Evolutionary conservation across 2,888 invertebrate genomes (phyloP).

Genomic region (Mythimna vitellina): DNA sequence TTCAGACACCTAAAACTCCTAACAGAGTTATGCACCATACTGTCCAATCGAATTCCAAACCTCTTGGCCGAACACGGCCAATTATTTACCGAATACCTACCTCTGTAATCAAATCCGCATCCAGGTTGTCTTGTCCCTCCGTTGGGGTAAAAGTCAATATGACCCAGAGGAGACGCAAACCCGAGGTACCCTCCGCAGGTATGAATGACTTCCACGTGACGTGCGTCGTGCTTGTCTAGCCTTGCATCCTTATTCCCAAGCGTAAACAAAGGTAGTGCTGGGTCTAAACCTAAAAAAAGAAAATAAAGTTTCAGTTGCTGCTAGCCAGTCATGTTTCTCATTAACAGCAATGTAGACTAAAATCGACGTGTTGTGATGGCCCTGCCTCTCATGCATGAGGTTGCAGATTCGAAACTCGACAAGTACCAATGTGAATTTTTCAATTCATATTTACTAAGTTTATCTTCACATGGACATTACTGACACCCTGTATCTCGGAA

Average conservation of each 20-base stretch:
- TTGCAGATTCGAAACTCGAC: too few species aligned
- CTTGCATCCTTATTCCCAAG: conserved; percentile 88
- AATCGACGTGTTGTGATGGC: too few species aligned
- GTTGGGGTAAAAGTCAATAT: conserved; percentile 92
- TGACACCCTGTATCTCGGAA: too few species aligned
- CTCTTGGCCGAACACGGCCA: background rate
- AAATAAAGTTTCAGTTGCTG: background rate
- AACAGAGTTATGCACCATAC: background rate
- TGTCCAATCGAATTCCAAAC: background rate
- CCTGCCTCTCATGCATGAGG: too few species aligned
- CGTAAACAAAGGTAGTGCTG: conserved; percentile 90
- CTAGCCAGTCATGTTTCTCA: background rate
- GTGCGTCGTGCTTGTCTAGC: conserved; percentile 90
- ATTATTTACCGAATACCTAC: conserved; percentile 66
- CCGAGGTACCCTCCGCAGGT: conserved; percentile 91
- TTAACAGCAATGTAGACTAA: too few species aligned
- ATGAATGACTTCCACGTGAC: conserved; percentile 91
- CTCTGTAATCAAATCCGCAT: conserved; percentile 89
- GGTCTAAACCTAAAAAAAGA: conserved; percentile 87
- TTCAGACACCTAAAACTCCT: background rate
- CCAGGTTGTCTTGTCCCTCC: conserved; percentile 91
- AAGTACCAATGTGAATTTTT: too few species aligned
- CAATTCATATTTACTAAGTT: too few species aligned
- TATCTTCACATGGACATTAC: too few species aligned
- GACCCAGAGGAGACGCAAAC: conserved; percentile 90